Evolutionary conservation across 2,797 vertebrate species (phyloP).

Genomic region (Myotis myotis): DNA sequence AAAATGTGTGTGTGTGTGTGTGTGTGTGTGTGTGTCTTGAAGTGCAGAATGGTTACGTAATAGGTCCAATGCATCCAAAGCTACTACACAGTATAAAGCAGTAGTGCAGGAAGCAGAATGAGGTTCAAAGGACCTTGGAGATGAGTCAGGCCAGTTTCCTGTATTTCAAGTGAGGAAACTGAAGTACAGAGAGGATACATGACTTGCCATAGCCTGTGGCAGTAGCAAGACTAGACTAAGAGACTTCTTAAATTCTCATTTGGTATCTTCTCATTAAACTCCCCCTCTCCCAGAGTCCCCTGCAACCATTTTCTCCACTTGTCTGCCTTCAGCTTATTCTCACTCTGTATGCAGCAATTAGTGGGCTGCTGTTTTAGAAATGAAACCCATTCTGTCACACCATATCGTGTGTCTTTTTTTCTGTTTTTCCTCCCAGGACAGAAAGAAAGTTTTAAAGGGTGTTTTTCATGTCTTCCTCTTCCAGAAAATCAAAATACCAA

Average conservation of each 20-base stretch:
- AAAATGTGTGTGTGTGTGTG: neutral
- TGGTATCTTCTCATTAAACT: neutral
- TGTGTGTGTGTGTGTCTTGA: neutral
- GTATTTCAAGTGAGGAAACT: neutral
- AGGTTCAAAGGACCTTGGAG: neutral
- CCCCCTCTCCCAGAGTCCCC: neutral
- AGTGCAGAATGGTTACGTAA: neutral
- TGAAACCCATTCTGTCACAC: neutral
- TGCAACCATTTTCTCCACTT: neutral
- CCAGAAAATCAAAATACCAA: neutral
- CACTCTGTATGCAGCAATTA: neutral
- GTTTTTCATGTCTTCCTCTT: neutral
- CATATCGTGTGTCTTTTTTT: neutral
- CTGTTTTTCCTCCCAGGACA: neutral
- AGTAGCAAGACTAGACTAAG: neutral
- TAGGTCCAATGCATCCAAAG: neutral
- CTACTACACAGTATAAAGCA: neutral
- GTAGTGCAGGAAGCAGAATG: neutral
- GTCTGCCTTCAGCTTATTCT: neutral
- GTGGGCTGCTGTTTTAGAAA: neutral
- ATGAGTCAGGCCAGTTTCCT: neutral
- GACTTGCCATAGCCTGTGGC: neutral
- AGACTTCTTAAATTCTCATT: neutral
- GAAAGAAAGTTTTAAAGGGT: neutral
- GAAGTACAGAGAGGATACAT: neutral